Base-by-base conservation (phyloP, 2,113 vertebrate genomes). In the Pao palembangensis region DNA sequence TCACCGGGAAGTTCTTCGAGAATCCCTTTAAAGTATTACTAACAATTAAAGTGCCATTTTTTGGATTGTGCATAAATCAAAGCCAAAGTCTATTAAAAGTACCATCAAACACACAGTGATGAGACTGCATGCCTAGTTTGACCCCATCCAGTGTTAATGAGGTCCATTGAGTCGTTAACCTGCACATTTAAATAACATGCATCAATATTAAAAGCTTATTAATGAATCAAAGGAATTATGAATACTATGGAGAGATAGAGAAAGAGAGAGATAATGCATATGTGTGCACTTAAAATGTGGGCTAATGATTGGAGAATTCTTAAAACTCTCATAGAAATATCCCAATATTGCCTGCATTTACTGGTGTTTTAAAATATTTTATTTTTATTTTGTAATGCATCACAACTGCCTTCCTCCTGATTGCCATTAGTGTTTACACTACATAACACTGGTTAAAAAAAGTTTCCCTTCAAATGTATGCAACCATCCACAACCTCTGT, bases 121-220 rank as follows among this genome's bases (percentile, higher is more conserved):
- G 65, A 58, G 72, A 76, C 78, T 54, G 52, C 78, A 64, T 76
- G 75, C 67, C 62, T 41, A 49, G 65, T 79, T 75, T 78, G 76
- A 82, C 83, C 81, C 78, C 75, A 84, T 88, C 76, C 77, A 69
- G 69, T 57, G 70, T 66, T 88, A 87, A 88, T 85, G 83, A 83
- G 79, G 79, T 82, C 80, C 72, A 19, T 61, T 1, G 75, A 84
- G 79, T 79, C 68, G 28, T 80, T 81, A 83, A 78, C 69, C 59
- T 13, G 0, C 41, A 79, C 78, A 81, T 82, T 84, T 80, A 73
- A 85, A 88, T 85, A 82, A 83, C 70, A 76, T 58, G 58, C 74
- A 87, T 88, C 79, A 83, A 88, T 85, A 88, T 83, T 76, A 78
- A 85, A 81, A 53, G 84, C 55, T 86, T 86, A 87, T 81, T 86